Base-by-base conservation (phyloP, 2,888 invertebrate species). In the Iphiclides podalirius region DNA sequence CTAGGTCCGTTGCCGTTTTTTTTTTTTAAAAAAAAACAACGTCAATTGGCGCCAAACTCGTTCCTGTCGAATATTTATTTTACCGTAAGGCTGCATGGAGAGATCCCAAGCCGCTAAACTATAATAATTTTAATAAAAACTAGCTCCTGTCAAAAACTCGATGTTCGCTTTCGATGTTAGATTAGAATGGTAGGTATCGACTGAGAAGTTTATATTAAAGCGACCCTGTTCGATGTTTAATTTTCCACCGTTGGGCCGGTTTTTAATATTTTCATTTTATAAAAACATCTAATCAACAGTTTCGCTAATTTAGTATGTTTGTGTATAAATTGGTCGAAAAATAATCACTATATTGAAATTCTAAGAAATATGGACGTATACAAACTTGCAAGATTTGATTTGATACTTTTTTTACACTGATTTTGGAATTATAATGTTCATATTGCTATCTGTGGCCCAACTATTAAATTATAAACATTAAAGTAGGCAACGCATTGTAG, bases 1-100 rank as follows among this genome's bases (percentile, higher is more conserved):
- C 67, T 88, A 85, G 67, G 52, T 53, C 26, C n/a, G 4, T n/a
- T 20, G 36, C 6, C 8, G 14, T 7, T 23, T 6, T 12, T 31
- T 4, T 46, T 20, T 39, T 13, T 20, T 8, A 12, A 33, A 40
- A 47, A 35, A 11, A 28, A 48, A 33, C 39, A 11, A 12, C 26
- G 26, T 35, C 4, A 33, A n/a, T 35, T 37, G 48, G 48, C 48
- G 48, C 33, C 42, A 48, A 43, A 42, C 33, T 33, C 17, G 48
- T 48, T 49, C 49, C 49, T 49, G 20, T 20, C 20, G 6, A 20
- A n/a, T n/a, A n/a, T n/a, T n/a, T n/a, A n/a, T n/a, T n/a, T n/a
- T n/a, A n/a, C n/a, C n/a, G n/a, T n/a, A n/a, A n/a, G n/a, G n/a
- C n/a, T n/a, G n/a, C n/a, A n/a, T n/a, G n/a, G n/a, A n/a, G n/a